phyloP scores from a whole-genome alignment of 1,140 invertebrate species.

The Drosophila athabasca region DNA sequence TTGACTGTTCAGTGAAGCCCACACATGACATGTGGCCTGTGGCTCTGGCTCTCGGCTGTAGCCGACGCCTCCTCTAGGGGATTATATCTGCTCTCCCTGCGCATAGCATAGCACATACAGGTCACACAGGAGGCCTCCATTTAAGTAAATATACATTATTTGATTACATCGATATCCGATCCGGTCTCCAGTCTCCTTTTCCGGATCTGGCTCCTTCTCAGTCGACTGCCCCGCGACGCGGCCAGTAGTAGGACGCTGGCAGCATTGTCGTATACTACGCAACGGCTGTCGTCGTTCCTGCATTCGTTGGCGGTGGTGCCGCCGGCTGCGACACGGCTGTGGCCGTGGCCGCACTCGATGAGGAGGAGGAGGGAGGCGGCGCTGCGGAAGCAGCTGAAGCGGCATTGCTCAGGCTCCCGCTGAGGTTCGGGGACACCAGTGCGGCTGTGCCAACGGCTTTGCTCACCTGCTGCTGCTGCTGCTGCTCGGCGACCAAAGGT shows the following conservation, averaged over 20 bases:
- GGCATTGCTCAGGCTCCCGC: conserved; percentile 38
- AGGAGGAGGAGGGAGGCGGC: conserved; percentile 19
- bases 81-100: neutral
- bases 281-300: conserved; percentile 80
- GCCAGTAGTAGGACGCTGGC: conserved; percentile 75
- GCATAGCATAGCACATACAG: neutral
- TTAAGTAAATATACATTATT: conserved; percentile 68
- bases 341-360: conserved; percentile 16
- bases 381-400: conserved; percentile 42
- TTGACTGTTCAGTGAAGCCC: conserved; percentile 32
- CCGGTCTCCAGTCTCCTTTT: conserved; percentile 1
- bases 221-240: conserved; percentile 50
- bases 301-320: conserved; percentile 68
- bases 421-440: no score
- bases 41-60: conserved; percentile 16
- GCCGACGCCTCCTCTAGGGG: neutral
- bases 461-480: conserved; percentile 57
- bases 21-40: conserved; percentile 10
- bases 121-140: conserved; percentile 8
- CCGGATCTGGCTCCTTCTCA: conserved; percentile 17
- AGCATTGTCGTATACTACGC: conserved; percentile 83
- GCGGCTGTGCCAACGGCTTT: conserved; percentile 46
- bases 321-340: conserved; percentile 54
- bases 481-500: conserved; percentile 33
- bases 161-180: conserved; percentile 32